Conservation (phyloP, 2,113 vertebrate species). For the Epinephelus cyanopodus region DNA sequence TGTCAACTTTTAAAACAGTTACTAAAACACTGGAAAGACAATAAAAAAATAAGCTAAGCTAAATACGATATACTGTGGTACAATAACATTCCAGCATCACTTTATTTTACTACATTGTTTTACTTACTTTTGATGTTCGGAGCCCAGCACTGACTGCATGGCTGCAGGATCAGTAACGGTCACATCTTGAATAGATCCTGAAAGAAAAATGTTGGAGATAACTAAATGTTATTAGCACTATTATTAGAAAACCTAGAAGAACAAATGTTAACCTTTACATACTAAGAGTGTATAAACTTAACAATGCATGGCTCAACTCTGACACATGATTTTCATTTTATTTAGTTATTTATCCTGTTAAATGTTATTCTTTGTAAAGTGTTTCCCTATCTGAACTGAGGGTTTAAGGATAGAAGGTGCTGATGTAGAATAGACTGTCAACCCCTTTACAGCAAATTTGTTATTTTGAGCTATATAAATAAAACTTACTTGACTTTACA, state of each 20-base stretch:
- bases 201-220: neutral
- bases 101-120: neutral
- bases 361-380: neutral
- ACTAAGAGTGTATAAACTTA: neutral
- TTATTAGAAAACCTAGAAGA: neutral
- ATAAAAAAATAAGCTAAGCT: neutral
- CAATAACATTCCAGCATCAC: neutral
- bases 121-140: conserved; percentile 55
- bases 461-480: neutral
- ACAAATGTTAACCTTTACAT: neutral
- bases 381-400: neutral
- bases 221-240: neutral
- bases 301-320: neutral
- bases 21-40: neutral
- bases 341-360: neutral
- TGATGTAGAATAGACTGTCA: too few species aligned
- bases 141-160: conserved; percentile 43
- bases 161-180: conserved; percentile 2
- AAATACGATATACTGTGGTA: neutral
- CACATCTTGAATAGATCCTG: conserved; percentile 26
- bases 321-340: neutral
- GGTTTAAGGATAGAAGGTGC: neutral
- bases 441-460: too few species aligned
- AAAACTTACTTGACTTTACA: neutral
- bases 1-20: neutral